Conservation (phyloP, 2,888 invertebrate species). For the Flabesymbios commensalis region DNA sequence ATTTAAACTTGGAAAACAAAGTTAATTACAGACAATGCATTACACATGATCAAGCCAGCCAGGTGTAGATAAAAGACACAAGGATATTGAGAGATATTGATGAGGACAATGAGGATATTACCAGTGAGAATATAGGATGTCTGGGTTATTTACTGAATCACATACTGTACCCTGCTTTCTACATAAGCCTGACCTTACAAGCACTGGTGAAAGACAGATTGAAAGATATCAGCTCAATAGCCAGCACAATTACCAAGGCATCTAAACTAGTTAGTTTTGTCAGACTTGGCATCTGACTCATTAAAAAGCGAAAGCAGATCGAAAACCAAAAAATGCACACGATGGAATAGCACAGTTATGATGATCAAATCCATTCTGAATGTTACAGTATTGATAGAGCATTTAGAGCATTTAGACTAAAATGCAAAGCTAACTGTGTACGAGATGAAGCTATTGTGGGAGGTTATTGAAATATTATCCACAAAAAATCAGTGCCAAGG, state of each 20-base stretch:
- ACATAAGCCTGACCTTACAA: background rate
- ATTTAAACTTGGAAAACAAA: too few relatives aligned
- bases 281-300: background rate
- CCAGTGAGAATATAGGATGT: too few relatives aligned
- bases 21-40: too few relatives aligned
- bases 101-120: too few relatives aligned
- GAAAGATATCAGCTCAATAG: background rate
- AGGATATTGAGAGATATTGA: too few relatives aligned
- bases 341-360: conserved; percentile 2
- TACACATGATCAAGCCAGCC: too few relatives aligned
- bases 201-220: background rate
- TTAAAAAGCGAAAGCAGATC: background rate
- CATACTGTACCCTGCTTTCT: too few relatives aligned
- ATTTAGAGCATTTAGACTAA: conserved; percentile 3
- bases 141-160: too few relatives aligned
- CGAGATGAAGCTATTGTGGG: conserved; percentile 2
- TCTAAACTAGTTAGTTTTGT: background rate
- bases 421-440: background rate
- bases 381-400: background rate
- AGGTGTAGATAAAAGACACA: too few relatives aligned
- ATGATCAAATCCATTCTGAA: conserved; percentile 7
- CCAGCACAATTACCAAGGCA: conserved; percentile 3
- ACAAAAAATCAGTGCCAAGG: background rate
- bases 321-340: background rate
- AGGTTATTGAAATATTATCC: background rate